phyloP scores from a whole-genome alignment of 2,797 vertebrate genomes.

The Lutjanus campechanus region DNA sequence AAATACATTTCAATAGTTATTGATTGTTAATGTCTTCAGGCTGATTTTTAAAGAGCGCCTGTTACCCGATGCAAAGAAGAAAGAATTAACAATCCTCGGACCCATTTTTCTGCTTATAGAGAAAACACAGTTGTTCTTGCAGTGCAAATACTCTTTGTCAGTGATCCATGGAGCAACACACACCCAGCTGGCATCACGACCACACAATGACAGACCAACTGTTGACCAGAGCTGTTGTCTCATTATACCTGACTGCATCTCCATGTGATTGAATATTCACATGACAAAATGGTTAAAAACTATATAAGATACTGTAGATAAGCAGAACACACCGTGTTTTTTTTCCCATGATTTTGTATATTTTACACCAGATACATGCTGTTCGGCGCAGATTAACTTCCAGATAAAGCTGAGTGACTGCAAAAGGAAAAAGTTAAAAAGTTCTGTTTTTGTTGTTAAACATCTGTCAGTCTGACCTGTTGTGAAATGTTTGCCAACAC shows the following conservation, averaged over 20 bases:
- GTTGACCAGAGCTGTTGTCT: not conserved
- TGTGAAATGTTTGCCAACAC: slow-evolving; percentile 54
- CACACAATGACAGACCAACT: not conserved
- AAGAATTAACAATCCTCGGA: not conserved
- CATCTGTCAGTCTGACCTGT: slow-evolving; percentile 30
- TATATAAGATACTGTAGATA: not conserved
- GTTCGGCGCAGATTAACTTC: slow-evolving; percentile 5
- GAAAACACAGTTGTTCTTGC: not conserved
- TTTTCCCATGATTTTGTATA: not conserved
- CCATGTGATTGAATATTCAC: not conserved
- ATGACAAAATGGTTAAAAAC: not conserved
- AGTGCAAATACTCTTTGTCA: not conserved
- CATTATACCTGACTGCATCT: not conserved
- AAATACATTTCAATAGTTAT: not conserved
- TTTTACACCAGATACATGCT: not conserved
- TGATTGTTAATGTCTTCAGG: not conserved
- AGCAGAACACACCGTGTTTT: not conserved
- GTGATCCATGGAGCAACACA: not conserved
- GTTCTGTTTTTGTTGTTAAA: slow-evolving; percentile 19
- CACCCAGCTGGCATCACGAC: not conserved
- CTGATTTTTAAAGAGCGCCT: not conserved
- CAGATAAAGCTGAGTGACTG: not conserved
- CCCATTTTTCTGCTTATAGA: not conserved
- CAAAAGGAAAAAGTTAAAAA: not conserved
- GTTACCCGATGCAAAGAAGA: not conserved